Base-by-base conservation (phyloP, 2,113 vertebrate species). In the Hydrolagus affinis region DNA sequence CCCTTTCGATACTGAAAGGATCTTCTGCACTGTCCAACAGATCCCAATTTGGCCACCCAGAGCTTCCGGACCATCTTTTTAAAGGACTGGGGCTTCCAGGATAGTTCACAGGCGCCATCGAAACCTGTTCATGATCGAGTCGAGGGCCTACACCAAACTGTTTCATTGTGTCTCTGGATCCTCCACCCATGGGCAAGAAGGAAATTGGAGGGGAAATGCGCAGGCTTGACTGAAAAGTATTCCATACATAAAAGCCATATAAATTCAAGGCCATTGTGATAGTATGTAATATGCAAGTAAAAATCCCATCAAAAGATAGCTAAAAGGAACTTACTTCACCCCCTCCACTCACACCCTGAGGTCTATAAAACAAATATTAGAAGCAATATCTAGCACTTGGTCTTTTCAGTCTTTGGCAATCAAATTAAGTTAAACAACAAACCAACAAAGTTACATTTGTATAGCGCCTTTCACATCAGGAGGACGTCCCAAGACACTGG, bases 191-290 rank as follows among this genome's bases (percentile, higher is more conserved):
- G 80, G 96, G 91, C 69, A 97, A 91, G 86, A 98, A 99, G 66
- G 97, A 96, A 90, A 99, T 90, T 70, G 98, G 96, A 0, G 98
- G 96, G 12, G 98, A 98, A 88, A 99, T 97, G 56, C 96, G 95
- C 89, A 99, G 90, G 88, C 95, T 97, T 0, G 97, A 97, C 98
- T 99, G 88, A 21, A 90, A 64, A 11, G 59, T 44, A 44, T 44
- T 44, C 6, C 44, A 44, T 6, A 44, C 44, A 44, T 44, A 44
- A 44, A 44, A 44, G 44, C 44, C 44, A 44, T 44, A 88, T 7
- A 64, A 44, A 57, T 44, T 44, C 44, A 44, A 44, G 44, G 44
- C 1, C 44, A 44, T 44, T 44, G 44, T 44, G 44, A 6, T 44
- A 44, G 44, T 44, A 44, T 44, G 44, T 44, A 44, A 44, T 44